Evolutionary conservation across 2,888 invertebrate species (phyloP), one percentile per base, ranked within the genome.

Genomic region (Andricus curvator): DNA sequence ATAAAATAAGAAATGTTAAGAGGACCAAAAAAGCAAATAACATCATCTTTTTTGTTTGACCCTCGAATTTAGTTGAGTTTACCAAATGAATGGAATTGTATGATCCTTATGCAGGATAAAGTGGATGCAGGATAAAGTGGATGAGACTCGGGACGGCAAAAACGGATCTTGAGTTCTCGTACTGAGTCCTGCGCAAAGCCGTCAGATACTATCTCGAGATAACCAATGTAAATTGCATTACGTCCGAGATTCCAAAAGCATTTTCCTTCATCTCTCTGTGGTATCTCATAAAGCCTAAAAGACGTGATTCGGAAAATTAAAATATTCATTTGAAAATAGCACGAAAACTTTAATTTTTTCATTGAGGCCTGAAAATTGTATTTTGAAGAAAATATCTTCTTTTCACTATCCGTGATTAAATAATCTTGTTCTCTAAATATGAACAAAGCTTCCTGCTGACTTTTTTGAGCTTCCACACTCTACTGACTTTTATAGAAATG

Each of bases 201-300:
- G 78, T 78, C 80, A 22, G 80, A 80, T 77, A 66, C 76, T 78
- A 82, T 80, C 20, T 51, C 78, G 66, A 77, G 77, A 74, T 78
- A 77, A 78, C 60, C 77, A 60, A 78, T 51, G 62, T 77, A 74
- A 81, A 82, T 82, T 81, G 77, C 62, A 81, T 81, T 77, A 48
- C 65, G 22, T 68, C 68, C 20, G 25, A 77, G 68, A 77, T 79
- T 81, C 60, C 68, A 41, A 33, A 41, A 22, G 25, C 22, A 29
- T 37, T 67, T 76, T 77, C 48, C 22, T 22, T 70, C 25, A 64
- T 78, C 62, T 33, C 37, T 37, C 20, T 64, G 17, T 51, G 74
- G 4, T 25, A n/a, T 22, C 48, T 17, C 67, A 60, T 33, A 37
- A 48, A 67, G 11, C 22, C 13, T 37, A 65, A 51, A 56, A 11